A percentile compares a stretch with the other conserved stretches of the same genome.
These are phyloP conservation scores for Enoplosus armatus DNA, from an alignment of 2,797 vertebrate species.

Conservation along the genomic window DNA sequence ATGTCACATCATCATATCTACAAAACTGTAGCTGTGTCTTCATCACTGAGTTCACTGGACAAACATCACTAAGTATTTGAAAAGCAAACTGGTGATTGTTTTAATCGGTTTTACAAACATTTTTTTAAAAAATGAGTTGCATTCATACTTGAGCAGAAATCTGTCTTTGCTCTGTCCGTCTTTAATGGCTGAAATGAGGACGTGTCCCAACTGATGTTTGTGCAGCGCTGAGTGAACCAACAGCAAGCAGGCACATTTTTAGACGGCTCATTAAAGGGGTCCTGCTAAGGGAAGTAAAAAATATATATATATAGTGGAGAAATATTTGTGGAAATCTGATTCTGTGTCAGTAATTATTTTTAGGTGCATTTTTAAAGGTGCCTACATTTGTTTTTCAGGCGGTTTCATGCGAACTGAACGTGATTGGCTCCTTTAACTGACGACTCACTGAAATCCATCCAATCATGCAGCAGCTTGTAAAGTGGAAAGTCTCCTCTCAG, in stretches of 20 bases:
- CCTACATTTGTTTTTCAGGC: neutral
- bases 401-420: neutral
- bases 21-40: too few species aligned
- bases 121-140: neutral
- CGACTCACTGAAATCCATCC: neutral
- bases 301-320: too few species aligned
- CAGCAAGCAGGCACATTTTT: neutral
- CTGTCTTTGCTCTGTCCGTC: neutral
- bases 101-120: neutral
- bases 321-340: neutral
- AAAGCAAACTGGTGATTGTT: neutral
- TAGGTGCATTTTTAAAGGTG: neutral
- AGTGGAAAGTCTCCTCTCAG: neutral
- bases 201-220: constrained; percentile 15
- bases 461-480: neutral
- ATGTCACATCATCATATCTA: neutral
- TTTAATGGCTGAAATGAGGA: neutral
- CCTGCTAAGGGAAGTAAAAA: neutral
- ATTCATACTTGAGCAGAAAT: neutral
- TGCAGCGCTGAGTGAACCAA: constrained; percentile 11
- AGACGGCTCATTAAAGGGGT: neutral
- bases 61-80: neutral
- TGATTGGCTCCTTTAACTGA: neutral
- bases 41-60: neutral
- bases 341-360: neutral